Evolutionary conservation across 2,797 vertebrate genomes (phyloP), one percentile per base, ranked within the genome.

Genomic region (Euphonia xanthogaster): DNA sequence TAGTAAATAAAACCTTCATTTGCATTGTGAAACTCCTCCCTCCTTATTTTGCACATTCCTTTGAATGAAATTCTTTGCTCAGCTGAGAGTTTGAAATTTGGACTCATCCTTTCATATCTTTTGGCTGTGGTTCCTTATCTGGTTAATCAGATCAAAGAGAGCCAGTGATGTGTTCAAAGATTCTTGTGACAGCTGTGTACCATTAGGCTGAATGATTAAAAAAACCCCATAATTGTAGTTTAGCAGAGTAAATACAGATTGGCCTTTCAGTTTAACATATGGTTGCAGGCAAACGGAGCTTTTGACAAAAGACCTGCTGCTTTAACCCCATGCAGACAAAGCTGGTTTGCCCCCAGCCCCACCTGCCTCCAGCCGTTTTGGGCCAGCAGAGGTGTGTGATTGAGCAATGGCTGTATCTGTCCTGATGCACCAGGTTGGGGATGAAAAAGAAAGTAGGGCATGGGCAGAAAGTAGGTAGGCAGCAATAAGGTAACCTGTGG

Each of bases 71-170:
- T 80, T 80, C 74, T 83, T 86, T 55, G 40, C 87, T 95, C 62
- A 62, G 70, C 66, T 76, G 54, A 75, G 70, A 91, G 44, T 76
- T 94, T 95, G 83, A 95, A 90, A 96, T 94, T 86, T 91, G 85
- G 76, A 86, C 37, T 66, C 47, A 53, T 95, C 51, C 47, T 96
- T 96, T 90, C 82, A 63, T 37, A 51, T 94, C 87, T 90, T 96
- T 90, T 95, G 89, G 89, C 96, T 92, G 66, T 18, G 4, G 48
- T 83, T 94, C 66, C 18, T 75, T 93, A 80, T 88, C 87, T 92
- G 45, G 73, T 83, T 95, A 91, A 94, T 96, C 78, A 91, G 51
- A 78, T 95, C 89, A 90, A 93, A 94, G 89, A 75, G 33, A 93
- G 57, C 66, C 76, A 84, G 70, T 54, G 82, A 81, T 93, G 87